Base-by-base conservation (phyloP, 2,888 invertebrate genomes). In the Tricholauxania praeusta region DNA sequence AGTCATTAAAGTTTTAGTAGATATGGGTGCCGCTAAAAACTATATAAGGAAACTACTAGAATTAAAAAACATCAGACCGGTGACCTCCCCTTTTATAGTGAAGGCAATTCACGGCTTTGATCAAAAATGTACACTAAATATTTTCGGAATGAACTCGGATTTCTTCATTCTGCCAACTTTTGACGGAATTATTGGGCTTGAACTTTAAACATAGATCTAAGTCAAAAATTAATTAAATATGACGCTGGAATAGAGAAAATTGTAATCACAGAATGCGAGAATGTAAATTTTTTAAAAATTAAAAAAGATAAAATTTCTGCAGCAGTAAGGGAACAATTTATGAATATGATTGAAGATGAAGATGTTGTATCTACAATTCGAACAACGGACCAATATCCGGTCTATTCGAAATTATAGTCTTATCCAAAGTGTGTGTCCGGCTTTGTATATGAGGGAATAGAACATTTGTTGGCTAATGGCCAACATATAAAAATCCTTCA, bases 351-450 rank as follows among this genome's bases (percentile, higher is more conserved):
- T 22, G 3, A 22, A 22, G 3, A 22, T 3, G 3, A 1, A 22
- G 3, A 22, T 22, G 1, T 22, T 1, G 22, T 22, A 22, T 1
- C 22, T 22, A 22, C 22, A 2, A 22, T 22, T 22, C 22, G 22
- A 22, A 22, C 22, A 22, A 22, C 22, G 3, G 22, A 22, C 22
- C 22, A 22, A 22, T 1, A 22, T 3, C 22, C 22, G 22, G 22
- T 22, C 2, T 22, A 22, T 22, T 22, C 22, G 22, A 22, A 22
- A 3, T 3, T 39, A 3, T 69, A 69, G 52, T 60, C 69, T 19
- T 68, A 68, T 19, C 57, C 39, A 0, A 69, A 51, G 52, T 60
- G 69, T 15, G 69, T 60, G 15, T 51, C 69, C 12, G n/a, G 28
- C 7, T 65, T 65, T 52, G 65, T 65, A 19, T 52, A 22, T 17